phyloP scores from a whole-genome alignment of 2,797 vertebrate genomes.

The Arnoldichthys spilopterus region DNA sequence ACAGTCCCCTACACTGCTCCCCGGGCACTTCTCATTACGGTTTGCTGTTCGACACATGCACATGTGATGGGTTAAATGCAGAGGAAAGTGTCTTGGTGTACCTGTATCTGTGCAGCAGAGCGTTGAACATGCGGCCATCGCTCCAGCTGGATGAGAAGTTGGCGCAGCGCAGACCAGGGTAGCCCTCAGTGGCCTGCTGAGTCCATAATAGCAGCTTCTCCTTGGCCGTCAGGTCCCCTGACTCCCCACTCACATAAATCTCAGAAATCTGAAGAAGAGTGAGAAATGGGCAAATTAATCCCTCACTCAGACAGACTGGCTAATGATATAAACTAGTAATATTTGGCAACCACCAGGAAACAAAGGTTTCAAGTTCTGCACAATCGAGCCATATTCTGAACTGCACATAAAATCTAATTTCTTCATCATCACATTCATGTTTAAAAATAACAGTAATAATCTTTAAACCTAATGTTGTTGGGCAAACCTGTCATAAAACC shows the following conservation, averaged over 20 bases:
- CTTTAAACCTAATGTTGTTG: not conserved
- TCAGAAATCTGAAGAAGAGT: conserved; percentile 89
- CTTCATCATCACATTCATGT: not conserved
- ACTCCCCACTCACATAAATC: conserved; percentile 97
- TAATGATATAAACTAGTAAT: too few relatives aligned
- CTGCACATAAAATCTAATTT: too few relatives aligned
- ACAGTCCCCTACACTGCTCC: too few relatives aligned
- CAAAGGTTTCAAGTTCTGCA: not conserved
- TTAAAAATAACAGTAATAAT: not conserved
- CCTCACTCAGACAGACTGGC: not conserved
- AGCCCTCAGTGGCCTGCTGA: conserved; percentile 92
- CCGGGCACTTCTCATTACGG: too few relatives aligned
- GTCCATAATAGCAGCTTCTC: conserved; percentile 97
- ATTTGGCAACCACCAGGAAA: not conserved
- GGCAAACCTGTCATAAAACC: too few relatives aligned
- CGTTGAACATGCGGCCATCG: conserved; percentile 96
- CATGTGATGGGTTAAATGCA: too few relatives aligned
- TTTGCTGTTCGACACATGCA: too few relatives aligned
- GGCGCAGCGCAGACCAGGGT: conserved; percentile 90
- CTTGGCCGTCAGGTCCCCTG: conserved; percentile 96
- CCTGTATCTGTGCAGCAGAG: conserved; percentile 97
- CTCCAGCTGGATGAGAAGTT: conserved; percentile 98
- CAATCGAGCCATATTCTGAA: too few relatives aligned
- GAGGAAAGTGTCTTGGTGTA: conserved; percentile 60
- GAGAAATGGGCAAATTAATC: not conserved